These are phyloP conservation scores for Zenarchopterus dispar DNA, from an alignment of 2,797 vertebrate genomes.

Conservation along the genomic window DNA sequence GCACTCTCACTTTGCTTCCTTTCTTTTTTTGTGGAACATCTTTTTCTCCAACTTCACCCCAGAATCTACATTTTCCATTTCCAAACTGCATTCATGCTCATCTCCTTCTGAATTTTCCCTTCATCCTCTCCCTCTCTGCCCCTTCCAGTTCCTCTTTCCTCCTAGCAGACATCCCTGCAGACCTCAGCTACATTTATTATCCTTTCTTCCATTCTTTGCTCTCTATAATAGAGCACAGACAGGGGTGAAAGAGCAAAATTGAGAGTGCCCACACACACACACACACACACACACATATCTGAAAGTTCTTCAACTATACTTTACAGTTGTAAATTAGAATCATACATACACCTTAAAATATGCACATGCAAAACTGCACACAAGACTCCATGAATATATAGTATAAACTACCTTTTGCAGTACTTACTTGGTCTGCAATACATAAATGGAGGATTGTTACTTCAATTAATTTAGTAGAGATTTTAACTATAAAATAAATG, in stretches of 20 bases:
- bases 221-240: constrained; percentile 35
- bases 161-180: constrained; percentile 47
- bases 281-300: too few relatives aligned
- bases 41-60: background rate
- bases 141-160: background rate
- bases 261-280: background rate
- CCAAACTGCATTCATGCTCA: constrained; percentile 1
- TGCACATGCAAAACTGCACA: too few relatives aligned
- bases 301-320: too few relatives aligned
- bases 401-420: too few relatives aligned
- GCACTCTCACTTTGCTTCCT: background rate
- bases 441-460: too few relatives aligned
- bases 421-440: too few relatives aligned
- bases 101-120: constrained; percentile 9
- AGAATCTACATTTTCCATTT: constrained; percentile 16
- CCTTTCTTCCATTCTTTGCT: constrained; percentile 31
- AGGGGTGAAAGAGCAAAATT: constrained; percentile 26
- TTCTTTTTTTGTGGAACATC: too few relatives aligned
- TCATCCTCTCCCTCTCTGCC: background rate
- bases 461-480: too few relatives aligned
- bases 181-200: constrained; percentile 45
- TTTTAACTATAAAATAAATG: too few relatives aligned
- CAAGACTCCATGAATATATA: too few relatives aligned
- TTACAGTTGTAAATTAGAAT: too few relatives aligned
- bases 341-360: too few relatives aligned